Evolutionary conservation across 2,797 vertebrate species (phyloP).

Genomic region (Lagorchestes hirsutus): DNA sequence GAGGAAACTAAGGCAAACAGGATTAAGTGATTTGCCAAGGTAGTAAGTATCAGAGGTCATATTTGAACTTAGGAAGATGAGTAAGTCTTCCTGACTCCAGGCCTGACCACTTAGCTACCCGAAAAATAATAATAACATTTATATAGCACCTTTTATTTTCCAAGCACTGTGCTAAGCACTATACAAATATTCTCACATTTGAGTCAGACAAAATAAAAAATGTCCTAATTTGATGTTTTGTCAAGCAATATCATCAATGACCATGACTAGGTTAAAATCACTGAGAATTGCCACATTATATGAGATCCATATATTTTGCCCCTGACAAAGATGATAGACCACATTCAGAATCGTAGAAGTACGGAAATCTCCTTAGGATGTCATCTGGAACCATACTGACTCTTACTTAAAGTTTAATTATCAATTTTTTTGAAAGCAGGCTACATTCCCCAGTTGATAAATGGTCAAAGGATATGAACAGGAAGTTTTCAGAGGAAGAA

Average conservation of each 20-base stretch:
- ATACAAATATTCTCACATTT: background rate
- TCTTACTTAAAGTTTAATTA: slow-evolving; percentile 10
- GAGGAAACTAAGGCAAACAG: too few species aligned
- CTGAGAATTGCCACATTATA: background rate
- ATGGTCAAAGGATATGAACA: too few species aligned
- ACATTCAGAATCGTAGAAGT: background rate
- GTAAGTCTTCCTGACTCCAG: background rate
- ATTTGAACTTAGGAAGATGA: background rate
- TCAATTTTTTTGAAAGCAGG: background rate
- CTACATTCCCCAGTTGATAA: background rate
- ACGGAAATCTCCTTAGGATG: background rate
- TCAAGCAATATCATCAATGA: background rate
- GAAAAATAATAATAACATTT: background rate
- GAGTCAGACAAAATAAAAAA: background rate
- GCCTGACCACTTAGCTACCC: background rate
- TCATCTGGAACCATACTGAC: background rate
- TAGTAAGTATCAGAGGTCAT: background rate
- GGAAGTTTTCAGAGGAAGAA: too few species aligned
- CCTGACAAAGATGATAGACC: background rate
- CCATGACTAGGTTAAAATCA: background rate
- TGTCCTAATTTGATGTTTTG: background rate
- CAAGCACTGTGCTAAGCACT: background rate
- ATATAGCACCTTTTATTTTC: background rate
- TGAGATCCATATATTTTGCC: background rate
- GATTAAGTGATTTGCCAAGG: too few species aligned